Evolutionary conservation across 2,888 invertebrate species (phyloP), one percentile per base, ranked within the genome.

Genomic region (Ennomos fuscantarius): DNA sequence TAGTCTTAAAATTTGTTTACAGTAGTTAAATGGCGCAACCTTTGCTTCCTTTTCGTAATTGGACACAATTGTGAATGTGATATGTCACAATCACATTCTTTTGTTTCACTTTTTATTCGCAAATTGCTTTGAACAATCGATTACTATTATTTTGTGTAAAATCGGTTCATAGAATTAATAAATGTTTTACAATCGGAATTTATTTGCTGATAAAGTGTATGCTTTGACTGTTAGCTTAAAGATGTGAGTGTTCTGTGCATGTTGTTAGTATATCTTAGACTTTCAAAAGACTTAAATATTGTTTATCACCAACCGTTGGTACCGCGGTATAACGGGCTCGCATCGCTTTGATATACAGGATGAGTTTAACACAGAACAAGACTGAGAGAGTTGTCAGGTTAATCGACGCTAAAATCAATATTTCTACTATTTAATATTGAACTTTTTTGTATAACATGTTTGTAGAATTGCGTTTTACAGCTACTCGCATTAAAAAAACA

Each of bases 251-350:
- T 24, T 24, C 24, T 24, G 24, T 0, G 24, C 24, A 42, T 47
- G 45, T 32, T 42, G 37, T 42, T 36, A 47, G 32, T 55, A 43
- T 39, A 48, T 43, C 43, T 48, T 48, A 36, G 36, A 35, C 50
- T 55, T 43, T 47, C 58, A 44, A 33, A 51, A 32, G 32, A 42
- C 45, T 12, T 44, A 33, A 49, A 56, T 44, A 50, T 39, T 48
- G 59, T 61, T 59, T 59, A 55, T 53, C 35, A 42, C 54, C 32
- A 31, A 44, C 36, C 40, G 36, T 58, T 45, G 33, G 48, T 53
- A 62, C 60, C 51, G 50, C 47, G 11, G 42, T 43, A 45, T 51
- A 62, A 62, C 51, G 50, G 49, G n/a, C 45, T 45, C 58, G 57
- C 52, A 62, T 62, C 50, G 31, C 35, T 56, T 24, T 5, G 24